Evolutionary conservation across 2,888 invertebrate genomes (phyloP), one percentile per base, ranked within the genome.

Genomic region (Orgyia antiqua): DNA sequence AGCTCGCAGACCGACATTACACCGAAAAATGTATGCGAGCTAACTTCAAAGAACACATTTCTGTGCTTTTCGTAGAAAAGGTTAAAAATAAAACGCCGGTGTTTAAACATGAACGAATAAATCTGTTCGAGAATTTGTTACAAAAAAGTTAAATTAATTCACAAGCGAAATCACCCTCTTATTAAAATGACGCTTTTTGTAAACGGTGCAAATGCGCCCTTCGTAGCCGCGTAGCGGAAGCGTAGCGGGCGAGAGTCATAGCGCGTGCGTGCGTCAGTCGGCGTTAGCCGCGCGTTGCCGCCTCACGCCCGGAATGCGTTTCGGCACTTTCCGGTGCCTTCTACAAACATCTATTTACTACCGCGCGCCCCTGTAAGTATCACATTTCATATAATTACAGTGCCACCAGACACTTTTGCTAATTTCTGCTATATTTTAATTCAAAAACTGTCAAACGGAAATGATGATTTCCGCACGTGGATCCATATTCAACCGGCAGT

Each of bases 301-400:
- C 70, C 56, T 55, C 66, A 64, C 74, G 76, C 69, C 47, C 61
- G 77, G 76, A 60, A 79, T 80, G 80, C 68, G 67, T 58, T 46
- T 48, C 51, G 51, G 50, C 53, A 47, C 50, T 43, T 52, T 56
- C 55, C 65, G 53, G 45, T 53, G 44, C 51, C 50, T 45, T 43
- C 60, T 61, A 45, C 55, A 51, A 59, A 54, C 57, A 57, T 56
- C 52, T 51, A 56, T 58, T 54, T 49, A 64, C 51, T 58, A 74
- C 73, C 77, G 78, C 82, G 84, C 80, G 84, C 84, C 78, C 76
- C 74, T 78, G 84, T 84, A 72, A 87, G 86, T 83, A 64, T 38
- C 40, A 42, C 39, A 31, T 28, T 29, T 29, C 28, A 13, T 24
- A 26, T 41, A 35, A 19, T 25, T 10, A 3, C 17, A 24, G 2